Conservation (phyloP, 2,113 vertebrate genomes). For the Reinhardtius hippoglossoides region DNA sequence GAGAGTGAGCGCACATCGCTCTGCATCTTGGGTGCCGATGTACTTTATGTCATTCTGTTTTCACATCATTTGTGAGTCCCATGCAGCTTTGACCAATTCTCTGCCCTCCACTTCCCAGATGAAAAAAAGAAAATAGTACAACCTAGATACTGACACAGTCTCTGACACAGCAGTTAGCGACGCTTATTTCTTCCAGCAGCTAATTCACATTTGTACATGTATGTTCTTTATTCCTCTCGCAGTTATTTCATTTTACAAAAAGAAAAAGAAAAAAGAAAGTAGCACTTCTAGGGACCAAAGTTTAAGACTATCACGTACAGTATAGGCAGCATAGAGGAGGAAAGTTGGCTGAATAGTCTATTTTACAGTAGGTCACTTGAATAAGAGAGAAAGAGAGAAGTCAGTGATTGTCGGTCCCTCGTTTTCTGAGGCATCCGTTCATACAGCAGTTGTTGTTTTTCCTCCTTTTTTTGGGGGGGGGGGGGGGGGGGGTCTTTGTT, state of each 20-base stretch:
- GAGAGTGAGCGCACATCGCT: constrained; percentile 41
- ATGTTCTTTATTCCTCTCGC: constrained; percentile 73
- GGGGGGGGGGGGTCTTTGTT: constrained; percentile 1
- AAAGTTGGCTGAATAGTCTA: constrained; percentile 72
- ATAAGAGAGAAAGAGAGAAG: constrained; percentile 72
- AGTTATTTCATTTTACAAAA: constrained; percentile 63
- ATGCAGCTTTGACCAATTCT: constrained; percentile 19
- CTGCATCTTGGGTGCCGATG: constrained; percentile 25
- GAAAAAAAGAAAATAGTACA: constrained; percentile 56
- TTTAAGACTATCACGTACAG: constrained; percentile 77
- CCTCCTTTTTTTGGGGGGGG: neutral
- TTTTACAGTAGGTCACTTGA: constrained; percentile 81
- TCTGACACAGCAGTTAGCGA: constrained; percentile 62
- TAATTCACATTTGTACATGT: constrained; percentile 79
- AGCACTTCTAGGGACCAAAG: constrained; percentile 77
- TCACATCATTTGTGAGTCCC: constrained; percentile 32
- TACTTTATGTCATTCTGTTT: constrained; percentile 41
- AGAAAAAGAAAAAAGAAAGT: constrained; percentile 37
- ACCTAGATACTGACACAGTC: constrained; percentile 66
- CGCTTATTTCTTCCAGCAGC: constrained; percentile 70
- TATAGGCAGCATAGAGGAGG: constrained; percentile 80
- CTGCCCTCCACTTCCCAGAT: constrained; percentile 35
- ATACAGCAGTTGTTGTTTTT: constrained; percentile 59
- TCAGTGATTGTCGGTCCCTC: constrained; percentile 81
- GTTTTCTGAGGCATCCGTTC: constrained; percentile 60